Base-by-base conservation (phyloP, 2,797 vertebrate species). In the Sebastes hubbsi region DNA sequence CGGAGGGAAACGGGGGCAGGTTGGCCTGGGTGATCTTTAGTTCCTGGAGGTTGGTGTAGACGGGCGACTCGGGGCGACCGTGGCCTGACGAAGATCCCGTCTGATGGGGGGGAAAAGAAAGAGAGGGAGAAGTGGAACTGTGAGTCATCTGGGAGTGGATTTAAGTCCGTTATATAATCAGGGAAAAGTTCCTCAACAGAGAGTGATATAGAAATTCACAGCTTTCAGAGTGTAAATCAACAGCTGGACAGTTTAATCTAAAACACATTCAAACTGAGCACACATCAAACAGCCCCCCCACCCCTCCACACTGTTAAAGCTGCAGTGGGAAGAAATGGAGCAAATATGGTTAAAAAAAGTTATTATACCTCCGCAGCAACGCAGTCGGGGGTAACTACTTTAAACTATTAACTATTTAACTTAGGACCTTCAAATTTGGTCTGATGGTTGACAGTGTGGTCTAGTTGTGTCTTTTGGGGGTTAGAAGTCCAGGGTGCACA, bases 21-120 rank as follows among this genome's bases (percentile, higher is more conserved):
- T 89, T 93, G 69, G 95, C 96, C 91, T 97, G 97, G 74, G 97
- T 97, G 92, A 98, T 97, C 96, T 99, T 99, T 95, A 99, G 95
- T 84, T 99, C 98, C 91, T 98, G 97, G 42, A 99, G 95, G 94
- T 99, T 99, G 87, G 97, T 96, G 93, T 99, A 99, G 78, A 99
- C 97, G 0, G 97, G 98, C 72, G 98, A 99, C 83, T 99, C 98
- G 4, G 97, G 82, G 81, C 96, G 96, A 83, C 96, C 97, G 85
- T 95, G 97, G 85, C 94, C 96, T 72, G 96, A 95, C 36, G 97
- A 96, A 78, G 97, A 96, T 11, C 95, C 93, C 68, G 96, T 96
- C 98, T 99, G 89, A 73, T 27, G 55, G 36, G 10, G 10, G 46
- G 20, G 27, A 55, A 16, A 30, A 30, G 55, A 61, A 22, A 56